Base-by-base conservation (phyloP, 1,140 invertebrate species). In the Vollenhovia emeryi region DNA sequence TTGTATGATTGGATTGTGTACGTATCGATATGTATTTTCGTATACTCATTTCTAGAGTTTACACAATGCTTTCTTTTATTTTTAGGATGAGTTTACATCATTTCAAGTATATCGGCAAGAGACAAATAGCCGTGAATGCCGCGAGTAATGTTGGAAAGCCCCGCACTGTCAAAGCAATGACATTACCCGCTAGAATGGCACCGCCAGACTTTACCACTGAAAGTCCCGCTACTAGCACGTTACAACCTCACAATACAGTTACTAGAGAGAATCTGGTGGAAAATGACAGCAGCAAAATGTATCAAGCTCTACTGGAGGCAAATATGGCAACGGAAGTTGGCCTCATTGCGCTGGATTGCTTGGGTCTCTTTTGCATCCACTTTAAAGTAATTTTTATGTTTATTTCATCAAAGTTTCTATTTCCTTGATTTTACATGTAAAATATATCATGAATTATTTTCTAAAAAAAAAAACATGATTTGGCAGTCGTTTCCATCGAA, bases 251-350 rank as follows among this genome's bases (percentile, higher is more conserved):
- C 87, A 91, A 94, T 90, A 92, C 85, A 30, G 89, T 89, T 9
- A 95, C 92, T 27, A 91, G 96, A 21, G 96, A 96, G 68, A 96
- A 96, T 93, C 91, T 96, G 21, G 90, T 96, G 62, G 95, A 97
- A 91, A 95, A 96, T 87, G 96, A 97, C 91, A 94, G 94, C 7
- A 95, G 95, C 71, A 96, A 96, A 40, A 93, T 96, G 83, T 95
- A 97, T 90, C 95, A 97, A 90, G 96, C 96, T 3, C 91, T 98
- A 3, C 95, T 98, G 5, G 98, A 99, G 92, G 98, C 98, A 8
- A 98, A 98, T 94, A 95, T 99, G 90, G 97, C 98, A 0, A 98
- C 98, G 21, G 98, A 99, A 96, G 97, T 98, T 60, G 98, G 98
- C 2, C 95, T 99, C 48, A 97, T 98, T 21, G 97, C 97, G 1